These are phyloP conservation scores for Poecile atricapillus DNA, from an alignment of 2,113 vertebrate species.

Conservation along the genomic window DNA sequence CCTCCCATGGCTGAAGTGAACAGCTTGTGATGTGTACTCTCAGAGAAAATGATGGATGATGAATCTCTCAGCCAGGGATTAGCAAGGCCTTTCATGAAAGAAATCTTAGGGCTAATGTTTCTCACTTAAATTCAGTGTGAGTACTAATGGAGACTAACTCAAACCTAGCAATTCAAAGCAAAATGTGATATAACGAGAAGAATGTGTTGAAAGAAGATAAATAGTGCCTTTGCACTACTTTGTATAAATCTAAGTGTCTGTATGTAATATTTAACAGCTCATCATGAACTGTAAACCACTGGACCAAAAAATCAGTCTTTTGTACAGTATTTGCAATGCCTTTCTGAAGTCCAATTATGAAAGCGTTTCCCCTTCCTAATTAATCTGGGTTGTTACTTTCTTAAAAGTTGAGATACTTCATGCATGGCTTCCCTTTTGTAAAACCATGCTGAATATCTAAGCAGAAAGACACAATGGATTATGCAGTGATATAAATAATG, in stretches of 20 bases:
- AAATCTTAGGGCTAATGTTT: not conserved
- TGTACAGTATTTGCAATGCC: not conserved
- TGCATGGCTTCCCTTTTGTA: constrained; percentile 29
- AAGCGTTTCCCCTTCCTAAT: not conserved
- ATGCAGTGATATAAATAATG: constrained; percentile 22
- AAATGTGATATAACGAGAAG: not conserved
- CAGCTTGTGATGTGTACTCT: not conserved
- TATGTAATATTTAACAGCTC: constrained; percentile 37
- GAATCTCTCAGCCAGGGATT: not conserved
- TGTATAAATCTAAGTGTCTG: not conserved
- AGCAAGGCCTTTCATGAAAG: not conserved
- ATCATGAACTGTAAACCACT: constrained; percentile 8
- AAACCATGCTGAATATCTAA: not conserved
- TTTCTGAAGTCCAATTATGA: constrained; percentile 16
- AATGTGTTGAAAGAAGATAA: not conserved
- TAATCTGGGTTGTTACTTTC: constrained; percentile 31
- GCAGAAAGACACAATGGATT: not conserved
- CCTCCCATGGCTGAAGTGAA: not conserved
- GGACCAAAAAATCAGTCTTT: constrained; percentile 39
- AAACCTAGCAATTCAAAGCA: not conserved
- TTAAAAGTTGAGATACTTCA: constrained; percentile 20
- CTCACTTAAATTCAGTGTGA: not conserved
- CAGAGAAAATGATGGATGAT: not conserved
- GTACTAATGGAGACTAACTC: not conserved
- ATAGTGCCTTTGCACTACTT: not conserved